Evolutionary conservation across 2,888 invertebrate genomes (phyloP), one percentile per base, ranked within the genome.

Genomic region (Orchestes rusci): DNA sequence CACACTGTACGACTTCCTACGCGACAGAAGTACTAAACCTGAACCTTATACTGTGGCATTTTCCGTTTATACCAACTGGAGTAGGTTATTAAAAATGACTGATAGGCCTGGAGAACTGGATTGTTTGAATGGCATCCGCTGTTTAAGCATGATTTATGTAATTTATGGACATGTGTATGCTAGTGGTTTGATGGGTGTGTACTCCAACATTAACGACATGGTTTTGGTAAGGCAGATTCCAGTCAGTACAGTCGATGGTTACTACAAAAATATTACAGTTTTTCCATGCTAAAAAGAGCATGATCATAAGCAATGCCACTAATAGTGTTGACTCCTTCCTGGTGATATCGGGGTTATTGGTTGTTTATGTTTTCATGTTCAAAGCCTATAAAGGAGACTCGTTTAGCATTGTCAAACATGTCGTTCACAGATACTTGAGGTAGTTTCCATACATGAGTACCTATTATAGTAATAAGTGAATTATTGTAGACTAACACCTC

Each of bases 401-500:
- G 13, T 50, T 53, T 19, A 55, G 53, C 33, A 32, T 51, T 16
- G 36, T 50, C 7, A 4, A 39, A 19, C 52, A 48, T 39, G 53
- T 50, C 18, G 15, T 50, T 13, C 54, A 51, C 20, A 15, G 54
- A 43, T 54, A 53, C 34, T 8, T 54, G 3, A 45, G 54, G 53
- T 51, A 45, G 47, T 40, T 28, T 18, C 7, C 8, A 34, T 4
- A 34, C n/a, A n/a, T n/a, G n/a, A n/a, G n/a, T n/a, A n/a, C n/a
- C n/a, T n/a, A n/a, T n/a, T n/a, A n/a, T n/a, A n/a, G n/a, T n/a
- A n/a, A n/a, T n/a, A n/a, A 33, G 5, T 15, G 7, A n/a, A 7
- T 8, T 2, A 4, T 52, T 50, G 19, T 39, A 70, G 74, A 55
- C 57, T 75, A 41, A 73, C 73, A 1, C 74, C 75, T 5, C 64